Base-by-base conservation (phyloP, 2,113 vertebrate species). In the Dryoscopus gambensis region DNA sequence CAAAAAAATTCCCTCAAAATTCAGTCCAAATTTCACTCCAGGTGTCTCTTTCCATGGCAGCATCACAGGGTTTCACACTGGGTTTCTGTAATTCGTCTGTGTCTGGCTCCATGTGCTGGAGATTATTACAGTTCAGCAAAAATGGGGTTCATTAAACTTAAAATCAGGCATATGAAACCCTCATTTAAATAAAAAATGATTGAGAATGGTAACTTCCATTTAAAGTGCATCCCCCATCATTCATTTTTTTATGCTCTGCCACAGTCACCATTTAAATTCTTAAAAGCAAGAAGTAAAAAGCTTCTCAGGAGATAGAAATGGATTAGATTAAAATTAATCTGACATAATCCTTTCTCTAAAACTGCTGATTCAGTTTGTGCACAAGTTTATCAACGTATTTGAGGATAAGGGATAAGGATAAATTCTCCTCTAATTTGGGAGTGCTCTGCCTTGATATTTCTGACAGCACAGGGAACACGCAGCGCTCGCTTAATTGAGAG, bases 301-400 rank as follows among this genome's bases (percentile, higher is more conserved):
- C 91, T 95, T 56, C 70, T 96, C 77, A 79, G 92, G 92, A 93
- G 76, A 85, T 78, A 75, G 62, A 84, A 96, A 89, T 92, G 64
- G 81, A 78, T 93, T 83, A 93, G 90, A 94, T 85, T 95, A 91
- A 97, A 97, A 95, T 82, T 90, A 96, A 96, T 96, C 92, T 93
- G 77, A 68, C 57, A 55, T 86, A 84, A 90, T 94, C 73, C 95
- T 94, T 84, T 78, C 84, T 90, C 74, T 80, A n/a, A 84, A 94
- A 89, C 24, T 88, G 75, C 88, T 94, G 91, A 90, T 84, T 96
- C 94, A 93, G 73, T 79, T 40, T 35, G 25, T 73, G 85, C 68
- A 42, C 22, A 39, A 28, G 31, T 94, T 94, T 95, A 87, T 89
- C 87, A 77, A 42, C 59, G n/a, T 53, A 77, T 71, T 92, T 92